Base-by-base conservation (phyloP, 2,888 invertebrate species). In the Idaea biselata region DNA sequence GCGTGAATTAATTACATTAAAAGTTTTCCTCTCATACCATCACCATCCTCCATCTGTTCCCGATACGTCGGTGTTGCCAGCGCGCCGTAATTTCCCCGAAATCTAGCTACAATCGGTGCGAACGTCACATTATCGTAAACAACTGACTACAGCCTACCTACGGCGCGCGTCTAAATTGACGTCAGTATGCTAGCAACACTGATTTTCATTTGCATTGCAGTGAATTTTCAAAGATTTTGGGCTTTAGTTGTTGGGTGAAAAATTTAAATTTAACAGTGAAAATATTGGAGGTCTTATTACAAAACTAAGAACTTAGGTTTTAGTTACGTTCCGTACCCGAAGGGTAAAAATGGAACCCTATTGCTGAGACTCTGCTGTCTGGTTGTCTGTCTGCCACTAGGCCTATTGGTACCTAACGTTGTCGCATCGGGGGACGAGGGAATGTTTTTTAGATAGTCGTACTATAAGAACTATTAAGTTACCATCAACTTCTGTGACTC, bases 21-120 rank as follows among this genome's bases (percentile, higher is more conserved):
- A 25, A 25, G 25, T 25, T 25, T 25, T 25, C 25, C 44, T 14
- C 44, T 44, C 11, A 44, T 8, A 44, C 44, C 44, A 14, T 6
- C 11, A 44, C 8, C 44, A 44, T 14, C 44, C 44, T 14, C 44
- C 44, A 44, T 44, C 44, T 44, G 44, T 44, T 44, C 6, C 44
- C 44, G 44, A 44, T 44, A 44, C 44, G 11, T 44, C 44, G 44
- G 44, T 44, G 44, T 11, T 44, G 44, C 18, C 57, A 56, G 61
- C 61, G 58, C 60, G 33, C 59, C 64, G 63, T 68, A 68, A 68
- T 65, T 58, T 61, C 18, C 14, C 33, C 25, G 56, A 55, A 63
- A 68, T 68, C 61, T 61, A 60, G 63, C 60, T 33, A 61, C 63
- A 63, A 63, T 65, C 65, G 63, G 63, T 59, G 67, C 60, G 60